These are phyloP conservation scores for Mamestra configurata DNA, from an alignment of 1,140 invertebrate genomes.

Conservation along the genomic window DNA sequence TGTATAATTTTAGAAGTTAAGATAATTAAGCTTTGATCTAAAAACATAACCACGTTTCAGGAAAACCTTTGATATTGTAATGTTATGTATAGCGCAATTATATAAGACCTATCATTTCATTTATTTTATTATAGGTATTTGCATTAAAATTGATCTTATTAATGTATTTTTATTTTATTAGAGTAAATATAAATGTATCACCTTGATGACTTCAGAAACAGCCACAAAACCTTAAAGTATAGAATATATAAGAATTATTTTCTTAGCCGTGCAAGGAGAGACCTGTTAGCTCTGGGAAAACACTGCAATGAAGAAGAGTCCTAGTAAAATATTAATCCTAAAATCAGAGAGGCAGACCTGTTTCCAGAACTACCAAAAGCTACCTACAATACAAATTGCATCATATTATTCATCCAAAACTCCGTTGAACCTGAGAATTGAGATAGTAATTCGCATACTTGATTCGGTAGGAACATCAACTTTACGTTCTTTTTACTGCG, in stretches of 20 bases:
- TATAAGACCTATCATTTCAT: neutral
- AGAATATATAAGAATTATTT: neutral
- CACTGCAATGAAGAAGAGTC: conserved; percentile 2
- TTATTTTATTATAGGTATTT: neutral
- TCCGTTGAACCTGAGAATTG: conserved; percentile 23
- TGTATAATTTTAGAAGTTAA: conserved; percentile 16
- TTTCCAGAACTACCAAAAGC: neutral
- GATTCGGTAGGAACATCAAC: conserved; percentile 47
- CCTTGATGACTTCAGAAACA: too few relatives aligned
- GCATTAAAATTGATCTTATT: neutral
- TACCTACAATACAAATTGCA: conserved; percentile 33
- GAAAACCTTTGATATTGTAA: conserved; percentile 23
- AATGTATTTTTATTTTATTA: too few relatives aligned
- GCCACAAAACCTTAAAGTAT: neutral
- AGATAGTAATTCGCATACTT: conserved; percentile 55
- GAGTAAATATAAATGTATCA: too few relatives aligned
- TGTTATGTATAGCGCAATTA: neutral
- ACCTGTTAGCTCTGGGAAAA: neutral
- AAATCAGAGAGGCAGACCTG: conserved; percentile 4
- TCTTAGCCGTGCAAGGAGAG: neutral
- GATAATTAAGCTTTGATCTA: conserved; percentile 38
- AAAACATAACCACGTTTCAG: conserved; percentile 11
- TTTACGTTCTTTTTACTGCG: conserved; percentile 53
- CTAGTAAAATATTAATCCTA: conserved; percentile 25
- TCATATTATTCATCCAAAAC: conserved; percentile 8